A percentile compares a stretch with the other conserved stretches of the same genome.
phyloP scores from a whole-genome alignment of 2,113 vertebrate genomes.

The Indicator maculatus region DNA sequence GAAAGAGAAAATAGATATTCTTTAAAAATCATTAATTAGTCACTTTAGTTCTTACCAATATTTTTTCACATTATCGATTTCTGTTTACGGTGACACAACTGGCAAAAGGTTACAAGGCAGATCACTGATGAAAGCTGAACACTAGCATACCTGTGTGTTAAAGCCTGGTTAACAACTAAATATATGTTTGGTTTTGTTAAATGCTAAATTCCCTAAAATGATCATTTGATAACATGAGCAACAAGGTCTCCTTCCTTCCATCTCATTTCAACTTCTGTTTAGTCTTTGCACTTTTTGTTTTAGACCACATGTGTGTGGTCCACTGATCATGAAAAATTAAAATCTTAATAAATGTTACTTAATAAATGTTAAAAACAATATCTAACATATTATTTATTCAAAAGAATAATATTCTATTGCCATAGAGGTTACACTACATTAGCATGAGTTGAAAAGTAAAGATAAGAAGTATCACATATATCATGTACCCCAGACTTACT shows the following conservation, averaged over 20 bases:
- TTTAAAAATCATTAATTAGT: neutral
- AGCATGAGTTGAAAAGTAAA: neutral
- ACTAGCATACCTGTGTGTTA: neutral
- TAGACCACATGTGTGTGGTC: neutral
- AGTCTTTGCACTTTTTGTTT: neutral
- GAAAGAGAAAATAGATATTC: neutral
- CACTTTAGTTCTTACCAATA: neutral
- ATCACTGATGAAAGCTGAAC: neutral
- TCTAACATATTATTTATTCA: neutral
- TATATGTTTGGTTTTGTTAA: neutral
- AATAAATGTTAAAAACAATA: neutral
- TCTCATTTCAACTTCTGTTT: neutral
- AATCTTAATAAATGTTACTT: conserved; percentile 42
- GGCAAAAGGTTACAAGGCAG: neutral
- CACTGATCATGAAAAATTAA: conserved; percentile 26
- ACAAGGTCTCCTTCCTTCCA: neutral
- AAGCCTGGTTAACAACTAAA: neutral
- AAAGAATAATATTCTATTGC: neutral
- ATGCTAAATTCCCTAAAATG: neutral
- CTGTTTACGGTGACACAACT: neutral
- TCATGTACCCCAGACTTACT: neutral
- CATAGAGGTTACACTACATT: neutral
- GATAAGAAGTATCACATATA: neutral
- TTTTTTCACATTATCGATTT: neutral
- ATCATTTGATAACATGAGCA: neutral